These are phyloP conservation scores for Lobophora halterata DNA, from an alignment of 2,888 invertebrate species.

Conservation along the genomic window DNA sequence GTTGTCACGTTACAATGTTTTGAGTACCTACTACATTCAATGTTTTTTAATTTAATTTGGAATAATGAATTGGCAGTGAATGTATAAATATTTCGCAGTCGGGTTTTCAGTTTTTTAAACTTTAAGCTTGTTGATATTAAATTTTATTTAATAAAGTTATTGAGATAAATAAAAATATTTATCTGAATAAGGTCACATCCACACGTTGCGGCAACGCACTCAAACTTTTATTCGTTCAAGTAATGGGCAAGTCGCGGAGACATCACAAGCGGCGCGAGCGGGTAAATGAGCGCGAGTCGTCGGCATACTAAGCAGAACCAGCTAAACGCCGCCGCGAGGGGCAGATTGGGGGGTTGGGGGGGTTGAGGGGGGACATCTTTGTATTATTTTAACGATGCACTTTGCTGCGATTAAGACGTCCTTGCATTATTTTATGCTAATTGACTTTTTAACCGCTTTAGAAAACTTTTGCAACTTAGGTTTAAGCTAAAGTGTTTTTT, in stretches of 20 bases:
- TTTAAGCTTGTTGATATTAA: too few relatives aligned
- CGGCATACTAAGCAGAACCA: conserved; percentile 15
- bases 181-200: conserved; percentile 11
- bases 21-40: too few relatives aligned
- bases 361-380: conserved; percentile 3
- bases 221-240: conserved; percentile 10
- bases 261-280: conserved; percentile 6
- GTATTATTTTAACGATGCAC: conserved; percentile 13
- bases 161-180: not conserved
- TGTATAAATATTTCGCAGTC: too few relatives aligned
- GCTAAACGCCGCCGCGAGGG: too few relatives aligned
- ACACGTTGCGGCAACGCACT: conserved; percentile 3
- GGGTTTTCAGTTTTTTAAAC: too few relatives aligned
- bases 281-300: conserved; percentile 3
- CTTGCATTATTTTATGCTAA: conserved; percentile 9
- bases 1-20: too few relatives aligned
- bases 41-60: too few relatives aligned
- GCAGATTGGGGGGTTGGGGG: not conserved
- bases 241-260: conserved; percentile 12
- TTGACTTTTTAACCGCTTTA: not conserved
- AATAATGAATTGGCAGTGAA: too few relatives aligned
- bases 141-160: too few relatives aligned
- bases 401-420: conserved; percentile 8
- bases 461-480: not conserved
- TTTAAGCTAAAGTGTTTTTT: conserved; percentile 1